phyloP scores from a whole-genome alignment of 2,888 invertebrate species.

The Drosophila planitibia region DNA sequence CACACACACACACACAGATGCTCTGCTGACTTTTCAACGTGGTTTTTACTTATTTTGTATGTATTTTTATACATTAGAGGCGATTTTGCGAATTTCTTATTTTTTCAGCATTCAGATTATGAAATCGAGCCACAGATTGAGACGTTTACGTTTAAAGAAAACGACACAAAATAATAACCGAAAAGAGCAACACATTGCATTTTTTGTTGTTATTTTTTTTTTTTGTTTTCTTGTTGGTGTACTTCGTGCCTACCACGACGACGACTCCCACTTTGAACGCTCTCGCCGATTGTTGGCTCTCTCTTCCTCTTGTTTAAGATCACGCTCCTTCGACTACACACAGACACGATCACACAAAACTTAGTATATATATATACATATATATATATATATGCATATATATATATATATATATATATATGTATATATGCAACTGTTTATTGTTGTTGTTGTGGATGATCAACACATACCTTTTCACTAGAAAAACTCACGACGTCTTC shows the following conservation, averaged over 20 bases:
- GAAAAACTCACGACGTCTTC: slow-evolving; percentile 28
- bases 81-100: slow-evolving; percentile 27
- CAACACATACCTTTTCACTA: slow-evolving; percentile 62
- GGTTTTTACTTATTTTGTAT: slow-evolving; percentile 59
- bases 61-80: slow-evolving; percentile 43
- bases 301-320: slow-evolving; percentile 40
- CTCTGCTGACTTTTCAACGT: slow-evolving; percentile 63
- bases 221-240: not conserved
- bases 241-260: slow-evolving; percentile 11
- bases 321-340: slow-evolving; percentile 38
- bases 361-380: not conserved
- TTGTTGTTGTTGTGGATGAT: slow-evolving; percentile 46
- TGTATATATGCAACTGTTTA: slow-evolving; percentile 7
- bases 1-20: slow-evolving; percentile 8
- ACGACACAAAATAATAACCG: not conserved
- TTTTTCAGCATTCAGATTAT: slow-evolving; percentile 47
- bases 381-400: not conserved
- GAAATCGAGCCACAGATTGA: slow-evolving; percentile 57
- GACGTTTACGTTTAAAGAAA: not conserved
- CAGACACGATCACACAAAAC: slow-evolving; percentile 5
- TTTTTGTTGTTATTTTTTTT: slow-evolving; percentile 35
- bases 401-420: not conserved
- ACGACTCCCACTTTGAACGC: slow-evolving; percentile 38
- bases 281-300: slow-evolving; percentile 9
- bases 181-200: slow-evolving; percentile 3